Base-by-base conservation (phyloP, 1,140 invertebrate genomes). In the Platyscapa corneri region DNA sequence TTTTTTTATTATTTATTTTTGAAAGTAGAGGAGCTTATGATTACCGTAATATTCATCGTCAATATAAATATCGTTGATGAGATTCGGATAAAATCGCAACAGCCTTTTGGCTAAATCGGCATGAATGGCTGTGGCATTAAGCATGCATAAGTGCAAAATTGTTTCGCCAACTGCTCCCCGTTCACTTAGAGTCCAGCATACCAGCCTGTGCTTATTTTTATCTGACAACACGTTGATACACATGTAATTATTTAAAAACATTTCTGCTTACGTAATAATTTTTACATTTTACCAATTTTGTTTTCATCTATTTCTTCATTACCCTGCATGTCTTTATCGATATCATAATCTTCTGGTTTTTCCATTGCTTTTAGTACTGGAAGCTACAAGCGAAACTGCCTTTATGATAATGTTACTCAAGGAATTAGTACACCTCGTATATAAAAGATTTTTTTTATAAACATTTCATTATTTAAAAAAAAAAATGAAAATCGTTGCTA, bases 21-120 rank as follows among this genome's bases (percentile, higher is more conserved):
- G n/a, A 77, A 18, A 32, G 5, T 42, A 74, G 1, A 23, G 5
- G 0, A 12, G 37, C 7, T 46, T 20, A 1, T 0, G 39, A 75
- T 92, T 94, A 98, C 98, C 98, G 90, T 99, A 99, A 92, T 99
- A 99, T 92, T 99, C 98, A 88, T 99, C 98, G 72, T 96, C 96
- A 90, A 98, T 95, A 92, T 99, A 99, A 87, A 99, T 96, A 91
- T 99, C 99, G 90, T 99, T 97, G 88, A 99, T 98, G 0, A 99
- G 95, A 91, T 98, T 98, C 0, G 99, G 99, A 93, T 97, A 99
- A 91, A 98, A 97, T 75, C 96, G 95, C 0, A 99, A 92, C 1
- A 99, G 93, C 87, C 98, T 93, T 93, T 99, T 99, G 0, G 98
- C 98, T 37, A 99, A 94, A 91, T 99, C 98, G 14, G 97, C 97